These are phyloP conservation scores for Drosophila fuyamai DNA, from an alignment of 1,140 invertebrate genomes.

Conservation along the genomic window DNA sequence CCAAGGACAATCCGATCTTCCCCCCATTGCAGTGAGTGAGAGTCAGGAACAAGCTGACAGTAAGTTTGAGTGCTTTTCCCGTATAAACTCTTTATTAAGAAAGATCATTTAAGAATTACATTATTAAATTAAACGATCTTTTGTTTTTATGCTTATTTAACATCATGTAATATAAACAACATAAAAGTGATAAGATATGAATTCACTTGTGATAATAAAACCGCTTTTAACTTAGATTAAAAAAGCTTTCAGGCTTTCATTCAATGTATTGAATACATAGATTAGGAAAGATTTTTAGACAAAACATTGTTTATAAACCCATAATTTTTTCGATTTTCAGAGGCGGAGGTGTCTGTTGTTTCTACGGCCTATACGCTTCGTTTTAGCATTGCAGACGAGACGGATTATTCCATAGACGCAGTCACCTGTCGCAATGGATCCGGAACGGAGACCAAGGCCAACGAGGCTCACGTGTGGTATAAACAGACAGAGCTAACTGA, in stretches of 20 bases:
- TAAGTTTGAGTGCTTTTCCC: constrained; percentile 1
- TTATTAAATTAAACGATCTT: too few relatives aligned
- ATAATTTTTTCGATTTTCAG: constrained; percentile 7
- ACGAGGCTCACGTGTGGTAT: constrained; percentile 54
- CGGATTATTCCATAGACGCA: constrained; percentile 50
- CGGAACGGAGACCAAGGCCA: constrained; percentile 21
- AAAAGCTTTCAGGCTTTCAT: too few relatives aligned
- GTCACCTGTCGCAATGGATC: constrained; percentile 46
- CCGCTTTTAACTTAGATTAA: too few relatives aligned
- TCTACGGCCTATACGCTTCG: constrained; percentile 48
- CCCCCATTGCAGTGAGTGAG: background rate
- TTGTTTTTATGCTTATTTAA: too few relatives aligned
- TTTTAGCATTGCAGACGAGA: constrained; percentile 46
- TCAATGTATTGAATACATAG: too few relatives aligned
- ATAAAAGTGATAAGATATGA: too few relatives aligned
- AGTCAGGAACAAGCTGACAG: constrained; percentile 34
- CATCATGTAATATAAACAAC: too few relatives aligned
- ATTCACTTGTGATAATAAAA: too few relatives aligned
- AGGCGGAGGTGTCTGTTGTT: constrained; percentile 36
- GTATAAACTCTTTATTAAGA: background rate
- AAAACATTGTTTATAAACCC: too few relatives aligned
- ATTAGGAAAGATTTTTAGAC: too few relatives aligned
- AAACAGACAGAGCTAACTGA: background rate
- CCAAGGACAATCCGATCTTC: constrained; percentile 15
- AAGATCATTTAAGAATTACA: too few relatives aligned